These are phyloP conservation scores for Elanoides forficatus DNA, from an alignment of 2,113 vertebrate genomes.

Conservation along the genomic window DNA sequence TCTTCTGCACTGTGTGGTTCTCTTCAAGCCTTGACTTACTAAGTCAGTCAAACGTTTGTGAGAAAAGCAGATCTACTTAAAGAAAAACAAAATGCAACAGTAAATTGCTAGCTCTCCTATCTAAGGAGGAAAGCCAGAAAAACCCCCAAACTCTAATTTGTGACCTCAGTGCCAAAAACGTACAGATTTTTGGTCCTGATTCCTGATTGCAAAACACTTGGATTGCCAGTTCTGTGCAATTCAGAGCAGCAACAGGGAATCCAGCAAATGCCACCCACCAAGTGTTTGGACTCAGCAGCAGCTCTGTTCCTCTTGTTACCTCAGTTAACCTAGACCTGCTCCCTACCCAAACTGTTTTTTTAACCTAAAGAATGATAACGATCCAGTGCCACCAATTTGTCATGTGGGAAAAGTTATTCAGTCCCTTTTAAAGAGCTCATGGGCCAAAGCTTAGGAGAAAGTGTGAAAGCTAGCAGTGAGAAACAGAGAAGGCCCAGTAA, in stretches of 20 bases:
- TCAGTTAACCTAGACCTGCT: constrained; percentile 44
- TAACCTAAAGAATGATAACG: constrained; percentile 57
- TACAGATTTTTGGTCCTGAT: neutral
- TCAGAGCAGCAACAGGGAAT: neutral
- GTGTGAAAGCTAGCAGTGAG: constrained; percentile 5
- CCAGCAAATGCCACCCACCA: constrained; percentile 53
- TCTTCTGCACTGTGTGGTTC: neutral
- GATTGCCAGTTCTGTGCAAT: neutral
- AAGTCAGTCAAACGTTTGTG: neutral
- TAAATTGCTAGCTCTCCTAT: neutral
- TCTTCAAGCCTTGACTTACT: neutral
- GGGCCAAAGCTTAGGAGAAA: neutral
- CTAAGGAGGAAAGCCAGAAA: neutral
- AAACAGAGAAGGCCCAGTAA: neutral
- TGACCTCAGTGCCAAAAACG: neutral
- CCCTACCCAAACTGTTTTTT: constrained; percentile 54
- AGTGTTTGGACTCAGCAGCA: constrained; percentile 18
- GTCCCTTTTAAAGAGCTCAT: neutral
- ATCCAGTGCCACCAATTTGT: constrained; percentile 28
- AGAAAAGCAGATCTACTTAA: neutral
- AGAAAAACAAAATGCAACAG: neutral
- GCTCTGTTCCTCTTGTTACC: constrained; percentile 38
- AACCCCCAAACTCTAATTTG: neutral
- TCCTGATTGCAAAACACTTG: neutral
- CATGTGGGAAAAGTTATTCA: constrained; percentile 23